Percentiles rank a stretch among this genome's conserved stretches.
Evolutionary conservation across 2,888 invertebrate species (phyloP).

Genomic region (Prosopocoilus inquinatus): DNA sequence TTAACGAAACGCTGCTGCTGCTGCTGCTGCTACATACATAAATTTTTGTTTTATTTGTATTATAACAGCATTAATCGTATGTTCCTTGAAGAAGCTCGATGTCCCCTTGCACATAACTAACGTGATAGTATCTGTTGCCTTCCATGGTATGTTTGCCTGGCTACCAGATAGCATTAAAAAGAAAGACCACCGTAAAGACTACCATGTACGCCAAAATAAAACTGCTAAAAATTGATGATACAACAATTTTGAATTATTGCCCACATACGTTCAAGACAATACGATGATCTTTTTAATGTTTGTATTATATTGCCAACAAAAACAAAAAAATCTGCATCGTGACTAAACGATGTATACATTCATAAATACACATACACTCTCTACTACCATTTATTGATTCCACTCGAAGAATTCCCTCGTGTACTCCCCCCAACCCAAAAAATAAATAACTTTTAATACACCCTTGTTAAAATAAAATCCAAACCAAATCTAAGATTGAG

Average conservation of each 20-base stretch:
- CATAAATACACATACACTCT: neutral
- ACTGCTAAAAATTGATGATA: slow-evolving; percentile 16
- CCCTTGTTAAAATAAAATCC: neutral
- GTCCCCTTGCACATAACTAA: slow-evolving; percentile 49
- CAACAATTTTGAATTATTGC: slow-evolving; percentile 34
- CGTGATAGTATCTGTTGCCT: slow-evolving; percentile 42
- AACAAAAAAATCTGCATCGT: slow-evolving; percentile 3
- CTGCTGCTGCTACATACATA: neutral
- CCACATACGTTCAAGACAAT: slow-evolving; percentile 26
- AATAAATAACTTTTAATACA: too few species aligned
- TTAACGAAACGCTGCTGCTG: slow-evolving; percentile 3
- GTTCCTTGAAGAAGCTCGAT: slow-evolving; percentile 43
- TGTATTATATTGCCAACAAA: slow-evolving; percentile 16
- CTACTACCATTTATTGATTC: neutral
- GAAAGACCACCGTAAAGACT: slow-evolving; percentile 15
- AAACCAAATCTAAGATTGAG: slow-evolving; percentile 9
- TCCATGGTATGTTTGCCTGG: slow-evolving; percentile 14
- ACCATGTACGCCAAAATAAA: slow-evolving; percentile 15
- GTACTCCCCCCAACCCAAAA: too few species aligned
- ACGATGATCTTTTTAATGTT: slow-evolving; percentile 24
- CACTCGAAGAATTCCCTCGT: too few species aligned
- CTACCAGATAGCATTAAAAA: slow-evolving; percentile 17
- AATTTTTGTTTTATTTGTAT: slow-evolving; percentile 38
- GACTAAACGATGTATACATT: neutral
- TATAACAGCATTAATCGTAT: slow-evolving; percentile 48